A percentile compares a stretch with the other conserved stretches of the same genome.
Conservation (phyloP, 2,113 vertebrate species). For the Catagonus wagneri region DNA sequence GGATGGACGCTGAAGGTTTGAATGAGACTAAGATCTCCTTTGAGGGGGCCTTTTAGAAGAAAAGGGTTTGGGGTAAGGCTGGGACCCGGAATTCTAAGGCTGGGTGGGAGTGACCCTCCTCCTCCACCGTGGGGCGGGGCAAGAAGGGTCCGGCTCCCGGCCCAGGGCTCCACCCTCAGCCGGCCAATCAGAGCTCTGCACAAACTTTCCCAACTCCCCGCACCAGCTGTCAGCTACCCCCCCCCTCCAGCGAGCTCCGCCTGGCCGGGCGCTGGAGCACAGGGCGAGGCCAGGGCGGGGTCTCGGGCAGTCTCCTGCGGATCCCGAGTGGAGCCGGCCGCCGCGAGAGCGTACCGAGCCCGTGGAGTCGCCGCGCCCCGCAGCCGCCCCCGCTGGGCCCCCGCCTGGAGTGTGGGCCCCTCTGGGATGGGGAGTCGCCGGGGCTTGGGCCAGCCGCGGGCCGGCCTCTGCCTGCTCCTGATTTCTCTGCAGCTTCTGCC, state of each 20-base stretch:
- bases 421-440: conserved; percentile 47
- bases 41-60: not conserved
- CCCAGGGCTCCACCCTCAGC: not conserved
- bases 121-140: not conserved
- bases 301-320: conserved; percentile 52
- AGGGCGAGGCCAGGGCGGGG: conserved; percentile 77
- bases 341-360: not conserved
- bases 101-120: not conserved
- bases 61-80: not conserved
- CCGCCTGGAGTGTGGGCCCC: not conserved
- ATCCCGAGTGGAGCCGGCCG: not conserved
- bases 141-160: not conserved
- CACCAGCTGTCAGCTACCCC: conserved; percentile 49
- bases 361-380: conserved; percentile 25
- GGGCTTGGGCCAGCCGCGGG: conserved; percentile 30
- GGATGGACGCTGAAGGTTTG: not conserved
- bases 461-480: conserved; percentile 70
- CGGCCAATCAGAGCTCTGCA: conserved; percentile 56
- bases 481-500: conserved; percentile 55
- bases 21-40: not conserved
- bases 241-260: conserved; percentile 13
- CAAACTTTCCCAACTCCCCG: conserved; percentile 66
- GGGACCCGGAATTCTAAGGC: not conserved
- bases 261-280: not conserved
- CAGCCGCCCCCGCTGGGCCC: not conserved